phyloP scores from a whole-genome alignment of 2,113 vertebrate species.

The Oncorhynchus mykiss region DNA sequence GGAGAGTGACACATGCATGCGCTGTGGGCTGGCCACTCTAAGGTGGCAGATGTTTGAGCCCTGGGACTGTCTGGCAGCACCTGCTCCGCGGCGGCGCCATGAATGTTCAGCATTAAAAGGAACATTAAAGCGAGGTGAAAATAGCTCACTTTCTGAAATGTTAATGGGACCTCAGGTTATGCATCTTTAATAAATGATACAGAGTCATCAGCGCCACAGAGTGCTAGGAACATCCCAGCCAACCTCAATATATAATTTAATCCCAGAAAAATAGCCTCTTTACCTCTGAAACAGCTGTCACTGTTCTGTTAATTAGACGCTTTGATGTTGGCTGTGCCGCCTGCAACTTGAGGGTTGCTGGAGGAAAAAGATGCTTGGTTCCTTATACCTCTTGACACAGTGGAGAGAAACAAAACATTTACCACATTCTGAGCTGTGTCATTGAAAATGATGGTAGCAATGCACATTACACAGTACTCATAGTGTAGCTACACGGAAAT shows the following conservation, averaged over 20 bases:
- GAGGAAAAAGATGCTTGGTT: background rate
- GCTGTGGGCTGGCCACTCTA: background rate
- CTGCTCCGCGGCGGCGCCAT: constrained; percentile 11
- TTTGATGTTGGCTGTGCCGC: constrained; percentile 29
- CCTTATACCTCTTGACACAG: background rate
- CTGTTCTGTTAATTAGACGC: constrained; percentile 21
- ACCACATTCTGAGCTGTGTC: background rate
- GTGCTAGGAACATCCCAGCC: constrained; percentile 13
- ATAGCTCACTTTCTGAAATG: constrained; percentile 51
- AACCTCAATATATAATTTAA: constrained; percentile 39
- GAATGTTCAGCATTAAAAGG: constrained; percentile 35
- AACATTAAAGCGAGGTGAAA: constrained; percentile 40
- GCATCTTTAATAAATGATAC: constrained; percentile 49
- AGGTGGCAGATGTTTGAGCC: constrained; percentile 17
- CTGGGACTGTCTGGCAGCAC: constrained; percentile 8
- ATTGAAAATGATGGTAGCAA: no score
- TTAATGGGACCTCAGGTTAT: constrained; percentile 46
- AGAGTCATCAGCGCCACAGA: constrained; percentile 3
- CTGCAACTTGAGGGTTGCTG: background rate
- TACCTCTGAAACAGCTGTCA: constrained; percentile 34
- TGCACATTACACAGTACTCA: no score
- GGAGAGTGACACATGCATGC: background rate
- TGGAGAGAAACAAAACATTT: background rate
- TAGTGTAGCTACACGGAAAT: no score
- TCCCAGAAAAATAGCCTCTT: constrained; percentile 37